These are phyloP conservation scores for Oreochromis tanganicae DNA, from an alignment of 2,113 vertebrate species.

Conservation along the genomic window DNA sequence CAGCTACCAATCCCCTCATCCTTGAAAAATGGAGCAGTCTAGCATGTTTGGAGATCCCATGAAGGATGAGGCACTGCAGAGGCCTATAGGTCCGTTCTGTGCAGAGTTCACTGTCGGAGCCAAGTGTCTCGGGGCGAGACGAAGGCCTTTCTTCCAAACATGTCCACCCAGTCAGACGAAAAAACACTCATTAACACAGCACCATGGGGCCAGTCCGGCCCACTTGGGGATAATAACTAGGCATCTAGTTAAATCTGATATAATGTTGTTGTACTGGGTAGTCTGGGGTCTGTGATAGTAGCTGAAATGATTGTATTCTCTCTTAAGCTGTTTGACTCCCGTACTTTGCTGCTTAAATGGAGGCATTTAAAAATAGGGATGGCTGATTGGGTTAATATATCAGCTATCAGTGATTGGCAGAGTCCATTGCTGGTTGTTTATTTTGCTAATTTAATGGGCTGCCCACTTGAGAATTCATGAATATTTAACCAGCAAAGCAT, in stretches of 20 bases:
- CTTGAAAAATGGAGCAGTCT: slow-evolving; percentile 21
- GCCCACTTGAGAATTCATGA: background rate
- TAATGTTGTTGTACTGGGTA: slow-evolving; percentile 33
- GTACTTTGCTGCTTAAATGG: slow-evolving; percentile 6
- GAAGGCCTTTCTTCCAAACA: slow-evolving; percentile 55
- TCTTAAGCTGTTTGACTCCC: slow-evolving; percentile 28
- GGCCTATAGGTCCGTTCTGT: background rate
- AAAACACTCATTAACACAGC: slow-evolving; percentile 71
- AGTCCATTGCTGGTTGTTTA: background rate
- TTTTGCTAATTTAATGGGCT: background rate
- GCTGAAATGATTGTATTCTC: slow-evolving; percentile 11
- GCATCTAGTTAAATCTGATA: slow-evolving; percentile 68
- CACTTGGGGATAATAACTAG: slow-evolving; percentile 62
- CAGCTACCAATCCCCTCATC: background rate
- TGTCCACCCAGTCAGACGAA: slow-evolving; percentile 69
- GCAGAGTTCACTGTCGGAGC: slow-evolving; percentile 1
- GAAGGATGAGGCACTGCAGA: slow-evolving; percentile 18
- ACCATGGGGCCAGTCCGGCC: slow-evolving; percentile 42
- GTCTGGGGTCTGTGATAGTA: slow-evolving; percentile 26
- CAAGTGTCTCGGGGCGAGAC: slow-evolving; percentile 16
- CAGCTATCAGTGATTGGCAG: background rate
- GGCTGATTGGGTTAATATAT: background rate
- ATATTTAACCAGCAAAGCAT: background rate
- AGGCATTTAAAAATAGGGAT: background rate
- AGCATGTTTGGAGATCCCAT: slow-evolving; percentile 14